Percentiles rank a stretch among this genome's conserved stretches.
Conservation (phyloP, 2,113 vertebrate genomes). For the Nanorana parkeri region DNA sequence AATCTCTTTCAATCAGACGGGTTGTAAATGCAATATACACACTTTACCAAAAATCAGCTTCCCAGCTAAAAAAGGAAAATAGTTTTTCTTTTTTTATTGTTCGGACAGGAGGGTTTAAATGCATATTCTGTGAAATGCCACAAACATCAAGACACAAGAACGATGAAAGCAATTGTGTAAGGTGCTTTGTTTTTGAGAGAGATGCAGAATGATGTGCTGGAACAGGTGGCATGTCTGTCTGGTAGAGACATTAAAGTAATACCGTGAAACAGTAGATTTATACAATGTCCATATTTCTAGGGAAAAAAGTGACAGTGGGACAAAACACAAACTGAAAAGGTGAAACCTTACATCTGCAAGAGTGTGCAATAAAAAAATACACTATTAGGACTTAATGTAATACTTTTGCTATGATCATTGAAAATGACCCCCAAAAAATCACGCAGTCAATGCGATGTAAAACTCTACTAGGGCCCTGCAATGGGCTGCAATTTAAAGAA, state of each 20-base stretch:
- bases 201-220: not conserved
- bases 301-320: slow-evolving; percentile 11
- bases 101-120: slow-evolving; percentile 71
- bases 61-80: slow-evolving; percentile 80
- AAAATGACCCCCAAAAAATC: too few species aligned
- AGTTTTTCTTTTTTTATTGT: slow-evolving; percentile 53
- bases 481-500: too few species aligned
- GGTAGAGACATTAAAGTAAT: slow-evolving; percentile 15
- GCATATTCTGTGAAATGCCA: slow-evolving; percentile 69
- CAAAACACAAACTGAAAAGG: slow-evolving; percentile 26
- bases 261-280: slow-evolving; percentile 6
- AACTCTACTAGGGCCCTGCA: too few species aligned
- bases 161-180: slow-evolving; percentile 71
- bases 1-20: slow-evolving; percentile 75
- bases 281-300: slow-evolving; percentile 2
- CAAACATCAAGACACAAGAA: slow-evolving; percentile 71
- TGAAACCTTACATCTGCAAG: slow-evolving; percentile 26
- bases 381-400: not conserved
- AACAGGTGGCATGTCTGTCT: slow-evolving; percentile 20
- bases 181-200: slow-evolving; percentile 66
- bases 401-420: too few species aligned
- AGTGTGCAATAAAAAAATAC: not conserved
- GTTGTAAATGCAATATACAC: slow-evolving; percentile 69
- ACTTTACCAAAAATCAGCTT: slow-evolving; percentile 73
- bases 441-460: too few species aligned